phyloP scores from a whole-genome alignment of 1,140 invertebrate genomes.

The Saxidomus purpurata region DNA sequence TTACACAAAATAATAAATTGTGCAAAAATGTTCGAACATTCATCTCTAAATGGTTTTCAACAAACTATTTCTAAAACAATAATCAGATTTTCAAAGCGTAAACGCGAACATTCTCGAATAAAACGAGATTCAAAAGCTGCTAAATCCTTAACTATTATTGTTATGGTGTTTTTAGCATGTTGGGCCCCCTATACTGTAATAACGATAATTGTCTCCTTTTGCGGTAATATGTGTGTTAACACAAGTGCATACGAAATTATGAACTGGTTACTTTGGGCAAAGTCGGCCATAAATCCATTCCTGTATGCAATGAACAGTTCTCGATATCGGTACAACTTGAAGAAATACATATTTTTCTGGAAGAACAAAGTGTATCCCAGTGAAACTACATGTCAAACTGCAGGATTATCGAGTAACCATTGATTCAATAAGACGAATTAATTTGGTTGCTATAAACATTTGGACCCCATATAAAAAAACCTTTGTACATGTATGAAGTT shows the following conservation, averaged over 20 bases:
- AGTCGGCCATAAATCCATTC: slow-evolving; percentile 81
- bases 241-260: slow-evolving; percentile 75
- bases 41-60: not conserved
- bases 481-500: too few species aligned
- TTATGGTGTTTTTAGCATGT: slow-evolving; percentile 69
- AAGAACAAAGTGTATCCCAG: not conserved
- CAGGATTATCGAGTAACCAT: too few species aligned
- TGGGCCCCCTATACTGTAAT: slow-evolving; percentile 76
- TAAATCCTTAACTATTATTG: slow-evolving; percentile 70
- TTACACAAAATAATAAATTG: not conserved
- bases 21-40: not conserved
- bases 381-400: not conserved
- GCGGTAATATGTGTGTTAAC: slow-evolving; percentile 67
- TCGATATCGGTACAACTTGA: slow-evolving; percentile 73
- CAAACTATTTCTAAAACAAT: not conserved
- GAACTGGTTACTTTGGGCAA: slow-evolving; percentile 81
- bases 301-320: slow-evolving; percentile 77
- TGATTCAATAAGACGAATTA: too few species aligned
- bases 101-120: not conserved
- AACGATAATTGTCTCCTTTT: slow-evolving; percentile 75
- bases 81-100: not conserved
- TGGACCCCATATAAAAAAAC: too few species aligned
- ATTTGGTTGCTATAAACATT: too few species aligned
- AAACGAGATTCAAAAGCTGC: slow-evolving; percentile 72
- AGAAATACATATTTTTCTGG: slow-evolving; percentile 60